phyloP scores from a whole-genome alignment of 2,888 invertebrate genomes.

The Xestia xanthographa region DNA sequence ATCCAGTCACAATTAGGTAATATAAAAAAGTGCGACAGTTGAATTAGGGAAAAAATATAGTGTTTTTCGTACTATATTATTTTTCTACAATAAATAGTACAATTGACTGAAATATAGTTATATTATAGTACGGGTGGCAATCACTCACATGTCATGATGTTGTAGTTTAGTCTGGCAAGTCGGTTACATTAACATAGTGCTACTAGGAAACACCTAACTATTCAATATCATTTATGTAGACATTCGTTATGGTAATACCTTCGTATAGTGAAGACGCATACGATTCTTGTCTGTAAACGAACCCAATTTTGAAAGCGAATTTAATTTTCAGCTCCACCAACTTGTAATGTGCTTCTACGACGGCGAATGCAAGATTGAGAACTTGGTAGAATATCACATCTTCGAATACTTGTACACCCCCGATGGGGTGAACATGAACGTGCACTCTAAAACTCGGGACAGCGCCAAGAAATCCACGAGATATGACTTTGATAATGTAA shows the following conservation, averaged over 20 bases:
- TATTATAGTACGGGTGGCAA: too few species aligned
- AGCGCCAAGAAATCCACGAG: constrained; percentile 56
- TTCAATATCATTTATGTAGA: not conserved
- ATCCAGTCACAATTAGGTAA: too few species aligned
- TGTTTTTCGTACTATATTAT: too few species aligned
- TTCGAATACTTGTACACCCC: constrained; percentile 81
- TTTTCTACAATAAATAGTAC: too few species aligned
- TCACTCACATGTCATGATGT: not conserved
- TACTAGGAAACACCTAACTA: not conserved
- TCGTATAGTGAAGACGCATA: not conserved
- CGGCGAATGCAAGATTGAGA: constrained; percentile 77
- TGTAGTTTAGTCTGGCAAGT: not conserved
- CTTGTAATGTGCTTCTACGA: constrained; percentile 85
- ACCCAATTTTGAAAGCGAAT: not conserved
- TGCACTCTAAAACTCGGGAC: constrained; percentile 72
- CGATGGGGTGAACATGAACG: constrained; percentile 75
- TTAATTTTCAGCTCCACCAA: constrained; percentile 77
- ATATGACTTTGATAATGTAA: constrained; percentile 77
- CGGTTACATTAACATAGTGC: too few species aligned
- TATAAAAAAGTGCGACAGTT: too few species aligned
- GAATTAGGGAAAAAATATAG: too few species aligned
- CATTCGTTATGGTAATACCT: not conserved
- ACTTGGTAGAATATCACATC: constrained; percentile 81
- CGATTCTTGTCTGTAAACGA: not conserved
- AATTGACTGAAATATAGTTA: too few species aligned